These are phyloP conservation scores for Brenthis daphne DNA, from an alignment of 2,888 invertebrate species.

Conservation along the genomic window DNA sequence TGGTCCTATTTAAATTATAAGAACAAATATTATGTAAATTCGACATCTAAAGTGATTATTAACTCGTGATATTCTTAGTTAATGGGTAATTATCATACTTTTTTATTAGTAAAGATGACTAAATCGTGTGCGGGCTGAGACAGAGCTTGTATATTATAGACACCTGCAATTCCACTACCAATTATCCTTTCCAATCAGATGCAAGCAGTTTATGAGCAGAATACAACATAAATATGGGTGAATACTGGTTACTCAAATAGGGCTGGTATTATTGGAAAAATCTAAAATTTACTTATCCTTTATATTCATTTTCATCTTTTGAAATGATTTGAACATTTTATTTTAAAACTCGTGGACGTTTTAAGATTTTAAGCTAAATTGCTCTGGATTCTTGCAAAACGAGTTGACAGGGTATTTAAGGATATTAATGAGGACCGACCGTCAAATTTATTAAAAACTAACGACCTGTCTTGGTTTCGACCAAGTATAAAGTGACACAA, in stretches of 20 bases:
- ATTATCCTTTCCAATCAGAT: constrained; percentile 40
- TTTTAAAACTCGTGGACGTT: background rate
- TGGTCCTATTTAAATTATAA: too few species aligned
- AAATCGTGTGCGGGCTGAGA: constrained; percentile 30
- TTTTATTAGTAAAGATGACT: constrained; percentile 11
- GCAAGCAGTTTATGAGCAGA: constrained; percentile 38
- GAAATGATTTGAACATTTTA: background rate
- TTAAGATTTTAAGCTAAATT: too few species aligned
- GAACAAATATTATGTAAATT: too few species aligned
- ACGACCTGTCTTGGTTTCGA: too few species aligned
- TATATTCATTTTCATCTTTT: background rate
- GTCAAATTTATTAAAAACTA: too few species aligned
- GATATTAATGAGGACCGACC: too few species aligned
- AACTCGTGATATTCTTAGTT: too few species aligned
- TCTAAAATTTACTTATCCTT: background rate
- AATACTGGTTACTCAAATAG: constrained; percentile 17
- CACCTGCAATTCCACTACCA: constrained; percentile 37
- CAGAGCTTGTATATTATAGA: constrained; percentile 25
- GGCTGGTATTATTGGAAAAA: background rate
- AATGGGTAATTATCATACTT: background rate
- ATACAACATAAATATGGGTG: constrained; percentile 34
- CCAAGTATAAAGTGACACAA: too few species aligned
- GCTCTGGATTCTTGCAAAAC: too few species aligned
- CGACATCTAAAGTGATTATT: too few species aligned
- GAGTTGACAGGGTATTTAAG: too few species aligned